These are phyloP conservation scores for Podotricha telesiphe DNA, from an alignment of 2,888 invertebrate species.

Conservation along the genomic window DNA sequence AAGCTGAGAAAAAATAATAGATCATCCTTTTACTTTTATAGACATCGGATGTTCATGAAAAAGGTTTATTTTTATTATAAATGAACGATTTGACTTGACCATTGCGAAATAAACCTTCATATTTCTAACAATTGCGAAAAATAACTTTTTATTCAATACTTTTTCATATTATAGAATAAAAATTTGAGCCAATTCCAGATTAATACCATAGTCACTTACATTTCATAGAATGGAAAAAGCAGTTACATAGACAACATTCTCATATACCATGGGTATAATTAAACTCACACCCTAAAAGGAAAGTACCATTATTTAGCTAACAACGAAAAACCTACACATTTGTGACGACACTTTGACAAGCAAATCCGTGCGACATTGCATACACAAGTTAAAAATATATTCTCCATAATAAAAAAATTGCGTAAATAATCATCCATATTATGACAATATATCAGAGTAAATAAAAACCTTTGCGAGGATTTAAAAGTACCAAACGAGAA, in stretches of 20 bases:
- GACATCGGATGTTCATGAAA: too few relatives aligned
- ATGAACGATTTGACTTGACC: too few relatives aligned
- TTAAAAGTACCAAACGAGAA: constrained; percentile 45
- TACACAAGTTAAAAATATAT: constrained; percentile 41
- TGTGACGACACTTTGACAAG: constrained; percentile 49
- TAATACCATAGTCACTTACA: too few relatives aligned
- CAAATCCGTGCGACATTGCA: constrained; percentile 38
- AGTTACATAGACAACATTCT: constrained; percentile 1
- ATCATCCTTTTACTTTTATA: too few relatives aligned
- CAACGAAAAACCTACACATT: constrained; percentile 33
- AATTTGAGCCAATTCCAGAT: neutral
- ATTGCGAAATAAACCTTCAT: too few relatives aligned
- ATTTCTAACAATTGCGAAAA: too few relatives aligned
- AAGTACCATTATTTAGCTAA: constrained; percentile 27
- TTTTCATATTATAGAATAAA: too few relatives aligned
- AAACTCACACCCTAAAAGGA: constrained; percentile 27
- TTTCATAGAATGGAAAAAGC: neutral
- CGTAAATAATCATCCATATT: constrained; percentile 58
- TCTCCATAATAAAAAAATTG: constrained; percentile 39
- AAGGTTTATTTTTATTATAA: too few relatives aligned
- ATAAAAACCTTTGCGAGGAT: constrained; percentile 67
- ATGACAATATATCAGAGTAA: constrained; percentile 59
- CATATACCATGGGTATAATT: too few relatives aligned
- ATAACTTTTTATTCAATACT: too few relatives aligned
- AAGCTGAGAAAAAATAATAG: too few relatives aligned